Evolutionary conservation across 2,888 invertebrate genomes (phyloP), one percentile per base, ranked within the genome.

Genomic region (Blastobasis adustella): DNA sequence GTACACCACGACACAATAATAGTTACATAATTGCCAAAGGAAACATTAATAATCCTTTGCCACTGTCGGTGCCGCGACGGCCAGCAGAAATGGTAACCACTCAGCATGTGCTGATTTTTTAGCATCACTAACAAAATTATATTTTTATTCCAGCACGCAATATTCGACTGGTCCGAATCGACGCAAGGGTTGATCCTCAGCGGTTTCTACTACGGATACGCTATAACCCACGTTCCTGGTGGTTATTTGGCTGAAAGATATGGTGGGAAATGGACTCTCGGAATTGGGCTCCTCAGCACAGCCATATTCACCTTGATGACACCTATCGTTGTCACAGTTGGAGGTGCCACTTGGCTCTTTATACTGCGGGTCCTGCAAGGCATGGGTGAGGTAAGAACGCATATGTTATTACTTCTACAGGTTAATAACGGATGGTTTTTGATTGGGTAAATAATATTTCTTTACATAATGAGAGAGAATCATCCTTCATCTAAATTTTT

Each of bases 171-270:
- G 95, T 90, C 90, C n/a, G 91, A 93, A 68, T 81, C 90, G n/a
- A 90, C 92, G 6, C 93, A 94, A 86, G 96, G 96, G 0, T 71
- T 94, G 23, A 94, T 96, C 49, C 84, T 96, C 4, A 93, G 94
- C 47, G 93, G 93, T 0, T 96, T 96, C 78, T 96, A 95, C 79
- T 95, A 94, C 86, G 96, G 96, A 1, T 96, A 96, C 74, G 92
- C 95, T 4, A 75, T 95, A n/a, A 95, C 95, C 0, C 96, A 96
- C 65, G 79, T 96, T 49, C 96, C 96, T 0, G 96, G 96, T 37
- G 96, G 96, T 46, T 90, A 94, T 65, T 76, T 96, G 54, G 93
- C 96, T 0, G 95, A 95, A 65, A 92, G 90, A 66, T 95, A 94
- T 61, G 97, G 97, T 42, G 96, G 96, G 5, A 96, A 96, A 81